A percentile compares a stretch with the other conserved stretches of the same genome.
phyloP scores from a whole-genome alignment of 1,140 invertebrate genomes.

The Mactra quadrangularis region DNA sequence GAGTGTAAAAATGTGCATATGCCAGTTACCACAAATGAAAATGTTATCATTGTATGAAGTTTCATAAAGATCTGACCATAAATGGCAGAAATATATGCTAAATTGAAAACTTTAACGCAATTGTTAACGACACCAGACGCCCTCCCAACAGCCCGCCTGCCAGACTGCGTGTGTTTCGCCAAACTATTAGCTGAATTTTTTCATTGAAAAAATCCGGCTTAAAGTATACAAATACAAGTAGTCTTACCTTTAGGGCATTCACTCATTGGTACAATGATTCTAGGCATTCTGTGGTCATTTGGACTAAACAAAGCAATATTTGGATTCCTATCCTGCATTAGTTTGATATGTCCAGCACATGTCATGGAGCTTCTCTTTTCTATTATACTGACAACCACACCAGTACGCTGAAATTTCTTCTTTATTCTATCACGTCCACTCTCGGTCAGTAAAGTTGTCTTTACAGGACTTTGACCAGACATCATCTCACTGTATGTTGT shows the following conservation, averaged over 20 bases:
- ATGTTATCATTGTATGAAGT: too few relatives aligned
- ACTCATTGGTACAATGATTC: constrained; percentile 87
- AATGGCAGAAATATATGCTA: too few relatives aligned
- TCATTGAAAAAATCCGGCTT: too few relatives aligned
- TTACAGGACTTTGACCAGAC: constrained; percentile 63
- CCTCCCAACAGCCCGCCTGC: too few relatives aligned
- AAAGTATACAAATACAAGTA: too few relatives aligned
- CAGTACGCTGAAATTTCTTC: constrained; percentile 77
- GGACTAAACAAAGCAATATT: constrained; percentile 88
- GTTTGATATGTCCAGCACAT: constrained; percentile 88
- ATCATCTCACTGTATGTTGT: constrained; percentile 70
- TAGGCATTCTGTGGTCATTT: constrained; percentile 89
- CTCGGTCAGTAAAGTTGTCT: constrained; percentile 62
- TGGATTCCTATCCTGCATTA: constrained; percentile 86
- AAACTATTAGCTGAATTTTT: too few relatives aligned
- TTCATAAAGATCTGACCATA: too few relatives aligned
- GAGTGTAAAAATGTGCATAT: too few relatives aligned
- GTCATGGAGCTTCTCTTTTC: constrained; percentile 87
- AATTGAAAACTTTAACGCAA: too few relatives aligned
- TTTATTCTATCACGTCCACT: constrained; percentile 33
- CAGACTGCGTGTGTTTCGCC: too few relatives aligned
- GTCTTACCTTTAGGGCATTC: constrained; percentile 85
- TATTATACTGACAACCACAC: constrained; percentile 85
- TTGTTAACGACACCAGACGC: too few relatives aligned
- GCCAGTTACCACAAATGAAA: too few relatives aligned